Percentiles rank a stretch among this genome's conserved stretches.
phyloP scores from a whole-genome alignment of 1,140 invertebrate genomes.

The Branchinecta lindahli region DNA sequence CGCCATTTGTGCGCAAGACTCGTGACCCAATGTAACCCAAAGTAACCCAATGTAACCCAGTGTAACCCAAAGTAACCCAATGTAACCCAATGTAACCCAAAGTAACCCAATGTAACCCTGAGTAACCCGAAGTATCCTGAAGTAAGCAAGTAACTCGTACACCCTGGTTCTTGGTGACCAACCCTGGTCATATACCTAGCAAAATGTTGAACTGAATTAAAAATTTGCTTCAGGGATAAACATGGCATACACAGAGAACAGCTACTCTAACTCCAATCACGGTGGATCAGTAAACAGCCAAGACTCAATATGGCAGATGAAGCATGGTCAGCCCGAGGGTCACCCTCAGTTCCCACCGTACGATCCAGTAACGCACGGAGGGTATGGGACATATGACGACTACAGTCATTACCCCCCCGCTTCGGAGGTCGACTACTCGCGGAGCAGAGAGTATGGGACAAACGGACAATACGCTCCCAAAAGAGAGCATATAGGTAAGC shows the following conservation, averaged over 20 bases:
- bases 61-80: no score
- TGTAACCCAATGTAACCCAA: no score
- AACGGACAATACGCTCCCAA: slow-evolving; percentile 39
- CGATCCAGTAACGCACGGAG: slow-evolving; percentile 57
- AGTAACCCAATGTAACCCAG: no score
- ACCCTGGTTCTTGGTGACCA: no score
- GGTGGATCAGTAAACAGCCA: slow-evolving; percentile 83
- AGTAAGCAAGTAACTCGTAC: no score
- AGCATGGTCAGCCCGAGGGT: slow-evolving; percentile 31
- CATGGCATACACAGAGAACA: slow-evolving; percentile 76
- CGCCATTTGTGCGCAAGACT: no score
- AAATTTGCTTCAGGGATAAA: slow-evolving; percentile 46
- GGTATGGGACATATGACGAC: slow-evolving; percentile 65
- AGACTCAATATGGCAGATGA: slow-evolving; percentile 87
- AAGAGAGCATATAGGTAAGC: slow-evolving; percentile 44
- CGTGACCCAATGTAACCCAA: no score
- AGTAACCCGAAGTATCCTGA: no score
- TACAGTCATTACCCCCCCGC: slow-evolving; percentile 58
- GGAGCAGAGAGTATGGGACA: slow-evolving; percentile 39
- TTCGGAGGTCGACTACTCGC: slow-evolving; percentile 33
- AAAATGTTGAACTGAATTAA: no score
- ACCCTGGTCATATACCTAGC: no score
- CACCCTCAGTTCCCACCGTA: slow-evolving; percentile 21
- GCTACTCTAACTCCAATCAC: slow-evolving; percentile 79
- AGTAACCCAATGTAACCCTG: no score